phyloP scores from a whole-genome alignment of 1,140 invertebrate genomes.

The Diachasmimorpha longicaudata region DNA sequence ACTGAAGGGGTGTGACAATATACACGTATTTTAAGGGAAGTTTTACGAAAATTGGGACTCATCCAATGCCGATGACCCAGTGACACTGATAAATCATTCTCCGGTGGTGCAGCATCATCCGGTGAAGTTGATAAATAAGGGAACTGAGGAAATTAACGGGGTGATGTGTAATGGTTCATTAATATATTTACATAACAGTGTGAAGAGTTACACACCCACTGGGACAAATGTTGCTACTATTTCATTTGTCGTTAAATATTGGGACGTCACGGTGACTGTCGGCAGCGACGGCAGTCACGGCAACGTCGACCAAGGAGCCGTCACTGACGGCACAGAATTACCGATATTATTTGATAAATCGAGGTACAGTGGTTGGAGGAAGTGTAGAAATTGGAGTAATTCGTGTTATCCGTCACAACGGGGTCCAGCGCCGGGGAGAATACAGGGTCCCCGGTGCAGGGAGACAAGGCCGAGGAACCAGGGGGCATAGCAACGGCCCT shows the following conservation, averaged over 20 bases:
- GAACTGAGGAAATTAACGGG: conserved; percentile 25
- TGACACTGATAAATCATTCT: conserved; percentile 7
- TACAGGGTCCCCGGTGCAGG: conserved; percentile 60
- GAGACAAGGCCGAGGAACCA: conserved; percentile 42
- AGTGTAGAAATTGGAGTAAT: conserved; percentile 9
- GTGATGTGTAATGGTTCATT: conserved; percentile 36
- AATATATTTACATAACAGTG: conserved; percentile 17
- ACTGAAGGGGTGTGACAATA: too few relatives aligned
- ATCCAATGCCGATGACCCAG: background rate
- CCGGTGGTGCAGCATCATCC: background rate
- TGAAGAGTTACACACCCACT: conserved; percentile 17
- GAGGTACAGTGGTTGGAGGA: background rate
- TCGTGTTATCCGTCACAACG: conserved; percentile 50
- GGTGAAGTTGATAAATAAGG: conserved; percentile 17
- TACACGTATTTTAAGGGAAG: too few relatives aligned
- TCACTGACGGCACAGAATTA: conserved; percentile 10
- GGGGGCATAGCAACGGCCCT: conserved; percentile 58
- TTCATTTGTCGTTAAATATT: conserved; percentile 14
- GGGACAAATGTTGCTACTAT: conserved; percentile 28
- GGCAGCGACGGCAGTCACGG: conserved; percentile 37
- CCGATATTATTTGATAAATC: background rate
- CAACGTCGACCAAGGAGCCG: conserved; percentile 33
- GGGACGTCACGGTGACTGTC: conserved; percentile 47
- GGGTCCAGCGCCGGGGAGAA: conserved; percentile 58
- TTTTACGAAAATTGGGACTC: too few relatives aligned